Evolutionary conservation across 2,113 vertebrate species (phyloP).

Genomic region (Stegostoma tigrinum): DNA sequence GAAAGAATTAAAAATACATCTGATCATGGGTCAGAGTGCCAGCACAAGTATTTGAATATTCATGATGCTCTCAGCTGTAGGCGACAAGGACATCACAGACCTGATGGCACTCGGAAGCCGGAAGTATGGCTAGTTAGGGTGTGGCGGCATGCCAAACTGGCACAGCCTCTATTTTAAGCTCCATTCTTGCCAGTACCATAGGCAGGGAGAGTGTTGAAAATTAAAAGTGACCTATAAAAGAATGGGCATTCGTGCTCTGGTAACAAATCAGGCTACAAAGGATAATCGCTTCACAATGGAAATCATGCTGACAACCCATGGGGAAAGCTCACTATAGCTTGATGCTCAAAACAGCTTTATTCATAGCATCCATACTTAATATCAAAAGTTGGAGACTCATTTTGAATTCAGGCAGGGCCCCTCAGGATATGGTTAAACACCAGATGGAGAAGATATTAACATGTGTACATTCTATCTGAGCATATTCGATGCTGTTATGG

Average conservation of each 20-base stretch:
- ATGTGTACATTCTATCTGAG: not conserved
- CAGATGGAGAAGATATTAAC: not conserved
- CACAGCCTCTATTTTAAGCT: not conserved
- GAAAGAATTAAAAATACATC: too few relatives aligned
- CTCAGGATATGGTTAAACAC: not conserved
- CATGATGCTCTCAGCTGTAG: not conserved
- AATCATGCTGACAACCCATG: not conserved
- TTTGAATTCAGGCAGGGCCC: not conserved
- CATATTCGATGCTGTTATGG: not conserved
- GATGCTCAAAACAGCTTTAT: not conserved
- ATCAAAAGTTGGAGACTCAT: constrained; percentile 3
- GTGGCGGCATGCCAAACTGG: not conserved
- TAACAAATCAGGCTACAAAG: not conserved
- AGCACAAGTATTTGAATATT: not conserved
- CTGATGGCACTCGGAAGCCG: not conserved
- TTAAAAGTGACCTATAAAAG: not conserved
- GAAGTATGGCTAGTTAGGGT: not conserved
- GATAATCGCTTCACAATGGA: not conserved
- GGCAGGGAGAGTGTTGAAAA: not conserved
- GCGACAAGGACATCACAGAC: not conserved
- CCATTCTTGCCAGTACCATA: not conserved
- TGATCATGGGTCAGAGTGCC: not conserved
- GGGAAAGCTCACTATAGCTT: not conserved
- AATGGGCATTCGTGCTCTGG: not conserved
- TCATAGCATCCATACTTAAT: not conserved